These are phyloP conservation scores for Gambusia yucatana DNA, from an alignment of 2,797 vertebrate genomes.

Conservation along the genomic window DNA sequence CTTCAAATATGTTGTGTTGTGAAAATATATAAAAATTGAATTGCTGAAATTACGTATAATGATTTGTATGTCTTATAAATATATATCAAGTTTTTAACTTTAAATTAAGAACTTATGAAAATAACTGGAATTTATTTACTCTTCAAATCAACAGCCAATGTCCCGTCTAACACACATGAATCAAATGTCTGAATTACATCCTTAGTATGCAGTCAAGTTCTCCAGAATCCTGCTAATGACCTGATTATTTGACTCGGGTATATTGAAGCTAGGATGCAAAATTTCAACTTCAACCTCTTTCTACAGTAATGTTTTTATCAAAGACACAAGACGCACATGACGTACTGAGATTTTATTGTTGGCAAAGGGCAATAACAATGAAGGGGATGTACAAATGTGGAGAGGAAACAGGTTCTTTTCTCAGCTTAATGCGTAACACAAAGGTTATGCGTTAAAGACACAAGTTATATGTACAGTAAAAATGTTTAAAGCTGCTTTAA, in stretches of 20 bases:
- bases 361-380: slow-evolving; percentile 51
- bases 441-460: too few relatives aligned
- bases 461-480: slow-evolving; percentile 29
- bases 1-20: not conserved
- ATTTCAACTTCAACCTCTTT: not conserved
- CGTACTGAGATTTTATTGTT: slow-evolving; percentile 51
- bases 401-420: not conserved
- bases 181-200: too few relatives aligned
- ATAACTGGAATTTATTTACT: too few relatives aligned
- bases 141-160: too few relatives aligned
- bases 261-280: too few relatives aligned
- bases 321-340: not conserved
- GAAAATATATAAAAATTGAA: not conserved
- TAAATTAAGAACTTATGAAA: too few relatives aligned
- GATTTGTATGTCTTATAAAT: not conserved
- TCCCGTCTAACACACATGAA: too few relatives aligned
- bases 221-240: too few relatives aligned
- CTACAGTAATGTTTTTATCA: not conserved
- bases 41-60: not conserved
- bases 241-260: too few relatives aligned
- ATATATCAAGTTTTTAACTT: too few relatives aligned
- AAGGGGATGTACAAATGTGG: slow-evolving; percentile 31
- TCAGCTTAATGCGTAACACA: slow-evolving; percentile 1
- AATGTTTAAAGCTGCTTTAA: slow-evolving; percentile 24
- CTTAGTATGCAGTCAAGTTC: too few relatives aligned